These are phyloP conservation scores for Drosophila subsilvestris DNA, from an alignment of 2,888 invertebrate genomes.

Conservation along the genomic window DNA sequence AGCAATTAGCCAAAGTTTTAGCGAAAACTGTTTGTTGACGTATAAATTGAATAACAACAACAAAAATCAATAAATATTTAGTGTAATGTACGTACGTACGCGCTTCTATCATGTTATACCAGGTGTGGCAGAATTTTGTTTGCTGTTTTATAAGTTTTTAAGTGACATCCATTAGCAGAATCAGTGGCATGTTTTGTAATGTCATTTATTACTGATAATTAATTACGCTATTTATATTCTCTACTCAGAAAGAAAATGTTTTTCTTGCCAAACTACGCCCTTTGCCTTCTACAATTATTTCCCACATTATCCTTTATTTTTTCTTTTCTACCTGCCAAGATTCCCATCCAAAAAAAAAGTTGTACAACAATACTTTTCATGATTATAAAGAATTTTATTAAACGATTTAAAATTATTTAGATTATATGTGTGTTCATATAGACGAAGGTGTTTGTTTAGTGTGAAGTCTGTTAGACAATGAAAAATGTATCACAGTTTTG, in stretches of 20 bases:
- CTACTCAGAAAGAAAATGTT: no score
- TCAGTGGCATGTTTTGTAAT: background rate
- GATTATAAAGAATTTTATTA: slow-evolving; percentile 76
- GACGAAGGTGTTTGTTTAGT: slow-evolving; percentile 51
- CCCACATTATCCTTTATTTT: no score
- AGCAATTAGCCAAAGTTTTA: slow-evolving; percentile 64
- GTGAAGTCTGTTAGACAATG: slow-evolving; percentile 76
- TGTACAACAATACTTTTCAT: slow-evolving; percentile 19
- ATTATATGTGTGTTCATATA: slow-evolving; percentile 61
- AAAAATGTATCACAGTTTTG: slow-evolving; percentile 76
- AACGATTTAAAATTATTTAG: slow-evolving; percentile 71
- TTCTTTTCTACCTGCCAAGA: background rate
- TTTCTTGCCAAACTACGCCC: no score
- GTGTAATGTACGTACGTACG: background rate
- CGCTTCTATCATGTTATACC: background rate
- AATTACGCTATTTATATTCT: no score
- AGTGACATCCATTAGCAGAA: background rate
- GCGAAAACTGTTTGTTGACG: slow-evolving; percentile 9
- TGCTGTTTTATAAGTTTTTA: background rate
- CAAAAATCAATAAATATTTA: slow-evolving; percentile 14
- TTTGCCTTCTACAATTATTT: no score
- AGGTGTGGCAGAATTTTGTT: background rate
- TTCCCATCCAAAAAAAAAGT: background rate
- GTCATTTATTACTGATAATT: no score
- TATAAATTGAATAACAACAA: background rate